Evolutionary conservation across 2,797 vertebrate species (phyloP).

Genomic region (Lacerta agilis): DNA sequence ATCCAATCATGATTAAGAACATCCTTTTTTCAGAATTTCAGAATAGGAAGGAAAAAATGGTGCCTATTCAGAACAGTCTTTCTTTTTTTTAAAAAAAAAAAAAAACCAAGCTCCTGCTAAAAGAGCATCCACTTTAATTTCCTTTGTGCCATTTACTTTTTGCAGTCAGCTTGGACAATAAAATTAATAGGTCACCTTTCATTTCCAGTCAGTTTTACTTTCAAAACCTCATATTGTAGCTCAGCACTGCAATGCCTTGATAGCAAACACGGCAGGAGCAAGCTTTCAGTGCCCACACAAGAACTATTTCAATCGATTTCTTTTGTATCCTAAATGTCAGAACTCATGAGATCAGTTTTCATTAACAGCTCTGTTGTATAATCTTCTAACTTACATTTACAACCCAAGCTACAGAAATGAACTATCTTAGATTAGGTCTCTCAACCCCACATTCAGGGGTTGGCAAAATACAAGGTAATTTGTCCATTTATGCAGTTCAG

Average conservation of each 20-base stretch:
- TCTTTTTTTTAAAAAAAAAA: neutral
- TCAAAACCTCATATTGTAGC: slow-evolving; percentile 38
- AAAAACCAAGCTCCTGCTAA: rapidly evolving
- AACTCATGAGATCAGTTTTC: slow-evolving; percentile 31
- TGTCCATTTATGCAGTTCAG: neutral
- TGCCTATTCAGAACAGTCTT: neutral
- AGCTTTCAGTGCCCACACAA: slow-evolving; percentile 9
- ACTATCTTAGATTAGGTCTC: neutral
- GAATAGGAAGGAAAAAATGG: neutral
- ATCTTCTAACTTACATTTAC: slow-evolving; percentile 7
- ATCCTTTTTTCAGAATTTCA: neutral
- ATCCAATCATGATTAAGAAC: neutral
- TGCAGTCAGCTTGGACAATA: slow-evolving; percentile 16
- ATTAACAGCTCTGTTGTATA: slow-evolving; percentile 25
- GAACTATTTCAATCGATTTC: slow-evolving; percentile 44
- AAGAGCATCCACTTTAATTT: slow-evolving; percentile 27
- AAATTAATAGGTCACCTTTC: slow-evolving; percentile 34
- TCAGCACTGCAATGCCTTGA: neutral
- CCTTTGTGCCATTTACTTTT: slow-evolving; percentile 7
- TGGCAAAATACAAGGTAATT: neutral
- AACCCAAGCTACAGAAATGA: slow-evolving; percentile 10
- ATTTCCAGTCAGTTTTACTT: slow-evolving; percentile 48
- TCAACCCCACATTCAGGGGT: neutral
- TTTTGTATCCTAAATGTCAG: slow-evolving; percentile 39
- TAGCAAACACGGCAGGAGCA: slow-evolving; percentile 24